Base-by-base conservation (phyloP, 1,140 invertebrate species). In the Trachymyrmex cornetzi region DNA sequence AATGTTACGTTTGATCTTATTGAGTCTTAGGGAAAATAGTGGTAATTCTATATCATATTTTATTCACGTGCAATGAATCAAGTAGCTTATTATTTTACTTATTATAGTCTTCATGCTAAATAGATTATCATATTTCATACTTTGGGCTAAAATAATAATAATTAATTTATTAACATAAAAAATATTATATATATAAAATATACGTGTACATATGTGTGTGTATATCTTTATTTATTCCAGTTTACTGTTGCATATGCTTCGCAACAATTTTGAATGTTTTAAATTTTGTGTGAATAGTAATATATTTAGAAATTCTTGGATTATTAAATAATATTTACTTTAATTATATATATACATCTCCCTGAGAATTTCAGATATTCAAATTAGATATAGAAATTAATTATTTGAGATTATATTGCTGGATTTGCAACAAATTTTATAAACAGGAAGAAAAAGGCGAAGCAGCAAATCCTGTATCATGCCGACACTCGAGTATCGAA, bases 311-410 rank as follows among this genome's bases (percentile, higher is more conserved):
- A 72, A 72, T 72, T 72, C 11, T 53, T 12, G 0, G 5, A 55
- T 57, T n/a, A 22, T 27, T 44, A 61, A 9, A 48, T 63, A 5
- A 44, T 16, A 27, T 19, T 61, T 59, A 44, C 2, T 44, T 59
- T 57, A 34, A 67, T 34, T 67, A n/a, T n/a, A n/a, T n/a, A n/a
- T n/a, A n/a, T n/a, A 55, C 48, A 80, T 67, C 16, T 44, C 5
- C 2, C 19, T 11, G 27, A 79, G 5, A 79, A 6, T 64, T 77
- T 80, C 9, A 59, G 14, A 9, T 24, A 22, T 6, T 24, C 34
- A 38, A 38, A 7, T 38, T 38, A 38, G 34, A 38, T 38, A 34
- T 38, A 38, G 34, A 38, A 9, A 5, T 55, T 81, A 57, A 48
- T 57, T 38, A 22, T 80, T 44, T 2, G 7, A 80, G 3, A n/a